These are phyloP conservation scores for Poeciliopsis gracilis DNA, from an alignment of 2,797 vertebrate species.

Conservation along the genomic window DNA sequence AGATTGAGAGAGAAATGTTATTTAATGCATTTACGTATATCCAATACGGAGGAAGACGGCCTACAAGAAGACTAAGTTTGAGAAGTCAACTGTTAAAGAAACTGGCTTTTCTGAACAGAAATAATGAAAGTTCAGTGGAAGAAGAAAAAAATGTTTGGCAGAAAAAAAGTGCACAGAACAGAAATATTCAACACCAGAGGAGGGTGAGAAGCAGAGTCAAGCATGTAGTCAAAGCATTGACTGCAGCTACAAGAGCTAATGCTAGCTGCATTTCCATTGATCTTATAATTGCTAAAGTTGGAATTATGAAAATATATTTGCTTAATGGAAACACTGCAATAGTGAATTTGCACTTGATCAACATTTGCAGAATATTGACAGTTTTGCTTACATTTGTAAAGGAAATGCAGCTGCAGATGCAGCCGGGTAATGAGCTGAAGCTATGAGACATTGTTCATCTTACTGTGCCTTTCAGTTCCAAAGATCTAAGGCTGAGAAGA, in stretches of 20 bases:
- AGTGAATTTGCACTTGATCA: too few species aligned
- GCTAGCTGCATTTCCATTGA: too few species aligned
- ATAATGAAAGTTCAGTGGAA: not conserved
- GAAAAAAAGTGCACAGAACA: not conserved
- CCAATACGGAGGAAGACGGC: not conserved
- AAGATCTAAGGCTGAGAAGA: not conserved
- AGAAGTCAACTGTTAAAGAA: not conserved
- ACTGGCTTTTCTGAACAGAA: not conserved
- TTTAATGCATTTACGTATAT: not conserved
- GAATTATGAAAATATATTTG: too few species aligned
- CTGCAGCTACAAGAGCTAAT: not conserved
- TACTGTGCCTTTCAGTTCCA: not conserved
- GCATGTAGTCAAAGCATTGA: not conserved
- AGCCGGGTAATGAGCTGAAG: not conserved
- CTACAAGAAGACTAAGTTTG: not conserved
- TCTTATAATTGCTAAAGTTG: too few species aligned
- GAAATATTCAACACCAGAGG: not conserved
- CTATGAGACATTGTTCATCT: not conserved
- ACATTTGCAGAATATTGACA: too few species aligned
- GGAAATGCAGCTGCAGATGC: not conserved
- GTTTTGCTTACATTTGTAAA: too few species aligned
- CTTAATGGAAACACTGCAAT: too few species aligned
- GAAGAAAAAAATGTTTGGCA: not conserved
- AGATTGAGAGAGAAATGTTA: not conserved
- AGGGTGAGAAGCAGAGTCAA: not conserved